These are phyloP conservation scores for Cephus cinctus DNA, from an alignment of 1,140 invertebrate genomes.

Conservation along the genomic window DNA sequence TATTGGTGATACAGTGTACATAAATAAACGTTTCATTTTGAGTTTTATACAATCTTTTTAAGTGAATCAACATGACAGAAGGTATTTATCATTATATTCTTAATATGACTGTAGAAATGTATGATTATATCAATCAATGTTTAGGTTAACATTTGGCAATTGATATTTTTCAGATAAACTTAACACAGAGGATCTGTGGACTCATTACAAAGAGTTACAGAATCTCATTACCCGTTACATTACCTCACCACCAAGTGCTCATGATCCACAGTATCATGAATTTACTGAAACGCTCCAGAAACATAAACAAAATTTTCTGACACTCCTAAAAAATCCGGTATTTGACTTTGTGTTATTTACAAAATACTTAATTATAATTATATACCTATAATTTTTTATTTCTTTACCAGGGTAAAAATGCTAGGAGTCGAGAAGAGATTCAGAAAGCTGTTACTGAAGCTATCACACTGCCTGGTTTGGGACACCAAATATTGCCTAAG, in stretches of 20 bases:
- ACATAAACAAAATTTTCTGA: slow-evolving; percentile 87
- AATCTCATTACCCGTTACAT: slow-evolving; percentile 72
- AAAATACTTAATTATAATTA: slow-evolving; percentile 8
- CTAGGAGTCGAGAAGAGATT: slow-evolving; percentile 75
- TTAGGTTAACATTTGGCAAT: no score
- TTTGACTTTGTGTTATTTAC: slow-evolving; percentile 43
- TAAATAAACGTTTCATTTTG: no score
- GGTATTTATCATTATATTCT: no score
- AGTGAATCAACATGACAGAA: no score
- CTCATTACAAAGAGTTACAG: slow-evolving; percentile 80
- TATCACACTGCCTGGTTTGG: slow-evolving; percentile 72
- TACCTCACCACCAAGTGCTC: slow-evolving; percentile 57
- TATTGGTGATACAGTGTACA: no score
- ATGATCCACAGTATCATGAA: slow-evolving; percentile 68
- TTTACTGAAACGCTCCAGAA: slow-evolving; percentile 77
- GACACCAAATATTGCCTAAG: slow-evolving; percentile 76
- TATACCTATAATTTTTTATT: slow-evolving; percentile 9
- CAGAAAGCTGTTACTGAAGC: slow-evolving; percentile 78
- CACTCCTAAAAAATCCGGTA: slow-evolving; percentile 85
- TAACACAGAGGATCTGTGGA: slow-evolving; percentile 79
- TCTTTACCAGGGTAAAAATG: slow-evolving; percentile 73
- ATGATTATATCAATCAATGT: no score
- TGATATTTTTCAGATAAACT: slow-evolving; percentile 42
- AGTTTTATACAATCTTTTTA: no score
- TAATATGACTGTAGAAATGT: no score